phyloP scores from a whole-genome alignment of 2,888 invertebrate genomes.

The Cyclophora punctaria region DNA sequence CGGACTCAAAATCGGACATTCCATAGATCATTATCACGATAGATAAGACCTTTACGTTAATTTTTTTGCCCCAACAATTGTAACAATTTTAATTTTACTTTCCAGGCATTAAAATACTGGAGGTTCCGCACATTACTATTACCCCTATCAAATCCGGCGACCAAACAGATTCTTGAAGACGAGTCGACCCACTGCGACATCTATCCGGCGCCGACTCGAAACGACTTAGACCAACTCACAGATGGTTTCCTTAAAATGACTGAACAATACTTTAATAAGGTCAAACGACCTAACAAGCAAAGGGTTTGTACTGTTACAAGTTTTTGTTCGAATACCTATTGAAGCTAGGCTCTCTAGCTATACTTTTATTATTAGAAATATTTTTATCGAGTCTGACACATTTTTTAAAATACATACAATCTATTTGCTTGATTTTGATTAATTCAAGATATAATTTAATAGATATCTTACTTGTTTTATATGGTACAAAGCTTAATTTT shows the following conservation, averaged over 20 bases:
- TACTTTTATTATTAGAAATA: neutral
- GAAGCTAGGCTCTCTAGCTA: neutral
- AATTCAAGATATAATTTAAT: no score
- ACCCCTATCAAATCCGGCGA: conserved; percentile 86
- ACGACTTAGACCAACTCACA: conserved; percentile 78
- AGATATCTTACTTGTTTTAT: no score
- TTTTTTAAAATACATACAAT: no score
- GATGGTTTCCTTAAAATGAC: conserved; percentile 87
- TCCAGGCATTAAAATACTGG: conserved; percentile 89
- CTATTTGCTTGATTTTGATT: no score
- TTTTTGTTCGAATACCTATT: neutral
- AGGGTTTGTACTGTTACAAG: conserved; percentile 77
- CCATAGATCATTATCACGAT: no score
- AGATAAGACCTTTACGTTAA: no score
- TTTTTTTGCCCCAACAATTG: no score
- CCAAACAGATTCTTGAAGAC: conserved; percentile 85
- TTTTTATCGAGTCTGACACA: no score
- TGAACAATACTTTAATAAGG: conserved; percentile 91
- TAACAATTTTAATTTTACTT: neutral
- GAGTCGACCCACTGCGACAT: conserved; percentile 86
- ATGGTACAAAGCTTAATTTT: no score
- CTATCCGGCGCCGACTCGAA: conserved; percentile 79
- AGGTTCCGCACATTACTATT: conserved; percentile 91
- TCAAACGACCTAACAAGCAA: conserved; percentile 86
- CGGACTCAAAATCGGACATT: no score